phyloP scores from a whole-genome alignment of 2,113 vertebrate species.

The Mormyrus iriodes region DNA sequence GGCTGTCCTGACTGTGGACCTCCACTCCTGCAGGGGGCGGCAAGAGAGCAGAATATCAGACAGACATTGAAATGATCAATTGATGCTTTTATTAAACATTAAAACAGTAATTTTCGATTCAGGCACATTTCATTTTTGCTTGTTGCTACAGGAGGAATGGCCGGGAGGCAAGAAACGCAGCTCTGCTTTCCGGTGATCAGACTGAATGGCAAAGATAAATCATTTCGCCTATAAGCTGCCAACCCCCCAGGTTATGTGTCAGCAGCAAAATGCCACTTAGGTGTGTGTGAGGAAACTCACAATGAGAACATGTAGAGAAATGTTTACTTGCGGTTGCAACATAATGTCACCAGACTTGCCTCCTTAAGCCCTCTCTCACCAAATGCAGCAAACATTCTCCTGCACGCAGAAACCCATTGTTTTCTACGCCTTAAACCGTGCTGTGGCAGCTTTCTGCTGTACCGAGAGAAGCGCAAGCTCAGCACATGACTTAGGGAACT shows the following conservation, averaged over 20 bases:
- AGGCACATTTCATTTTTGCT: not conserved
- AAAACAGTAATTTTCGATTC: not conserved
- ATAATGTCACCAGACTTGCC: not conserved
- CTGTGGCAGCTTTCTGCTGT: not conserved
- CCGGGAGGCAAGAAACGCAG: not conserved
- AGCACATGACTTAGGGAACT: not conserved
- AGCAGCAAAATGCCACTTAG: not conserved
- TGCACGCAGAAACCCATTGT: not conserved
- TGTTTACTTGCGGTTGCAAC: not conserved
- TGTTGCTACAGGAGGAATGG: not conserved
- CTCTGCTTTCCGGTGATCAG: not conserved
- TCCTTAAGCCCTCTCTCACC: not conserved
- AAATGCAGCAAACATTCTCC: not conserved
- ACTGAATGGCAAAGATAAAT: not conserved
- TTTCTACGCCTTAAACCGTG: not conserved
- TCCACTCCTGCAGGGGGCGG: constrained; percentile 61
- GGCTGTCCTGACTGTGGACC: constrained; percentile 76
- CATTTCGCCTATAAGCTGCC: not conserved
- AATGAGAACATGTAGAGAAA: not conserved
- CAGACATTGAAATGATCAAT: not conserved
- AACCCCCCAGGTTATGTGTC: not conserved
- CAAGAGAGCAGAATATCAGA: constrained; percentile 16
- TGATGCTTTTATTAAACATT: not conserved
- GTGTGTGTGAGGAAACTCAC: not conserved
- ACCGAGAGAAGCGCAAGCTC: not conserved